Evolutionary conservation across 2,113 vertebrate genomes (phyloP), one percentile per base, ranked within the genome.

Genomic region (Lophochroa leadbeateri): DNA sequence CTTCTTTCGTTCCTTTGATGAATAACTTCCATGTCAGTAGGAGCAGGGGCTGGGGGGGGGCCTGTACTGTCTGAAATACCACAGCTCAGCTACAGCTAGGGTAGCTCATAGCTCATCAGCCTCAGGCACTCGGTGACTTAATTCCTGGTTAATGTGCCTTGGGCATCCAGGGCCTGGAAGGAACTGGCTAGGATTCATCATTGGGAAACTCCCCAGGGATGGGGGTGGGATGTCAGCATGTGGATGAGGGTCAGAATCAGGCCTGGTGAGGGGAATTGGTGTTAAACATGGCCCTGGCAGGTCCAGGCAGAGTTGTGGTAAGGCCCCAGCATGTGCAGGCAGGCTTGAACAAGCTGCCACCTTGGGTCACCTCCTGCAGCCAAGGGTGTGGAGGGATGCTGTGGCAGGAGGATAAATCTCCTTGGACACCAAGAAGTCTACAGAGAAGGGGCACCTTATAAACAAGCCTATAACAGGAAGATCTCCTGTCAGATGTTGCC

Each of bases 141-240:
- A 52, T 68, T 88, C 47, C 27, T 64, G 16, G 24, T 37, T 61
- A 79, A 71, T 3, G 2, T 43, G 15, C 27, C 29, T n/a, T 47
- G 11, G 28, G 10, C 13, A 70, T 18, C 28, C 16, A 15, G 37
- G 28, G 10, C 13, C 77, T 55, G 55, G 60, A 84, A 89, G 50
- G 33, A 93, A 31, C 7, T 17, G 24, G 35, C 8, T 44, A 76
- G 67, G 46, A 87, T 53, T 93, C 24, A 20, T 14, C 55, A 71
- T 0, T 6, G 13, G 50, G 50, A 58, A 95, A 47, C 14, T 47
- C 57, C 20, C 29, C 3, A 6, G 23, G 65, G 35, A 71, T 43
- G 15, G 7, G 33, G 20, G 27, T 0, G 5, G 70, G 46, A 84
- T 70, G n/a, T 21, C 4, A 1, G 9, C 2, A 0, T 12, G 10